Evolutionary conservation across 2,113 vertebrate species (phyloP), one percentile per base, ranked within the genome.

Genomic region (Dinomys branickii): DNA sequence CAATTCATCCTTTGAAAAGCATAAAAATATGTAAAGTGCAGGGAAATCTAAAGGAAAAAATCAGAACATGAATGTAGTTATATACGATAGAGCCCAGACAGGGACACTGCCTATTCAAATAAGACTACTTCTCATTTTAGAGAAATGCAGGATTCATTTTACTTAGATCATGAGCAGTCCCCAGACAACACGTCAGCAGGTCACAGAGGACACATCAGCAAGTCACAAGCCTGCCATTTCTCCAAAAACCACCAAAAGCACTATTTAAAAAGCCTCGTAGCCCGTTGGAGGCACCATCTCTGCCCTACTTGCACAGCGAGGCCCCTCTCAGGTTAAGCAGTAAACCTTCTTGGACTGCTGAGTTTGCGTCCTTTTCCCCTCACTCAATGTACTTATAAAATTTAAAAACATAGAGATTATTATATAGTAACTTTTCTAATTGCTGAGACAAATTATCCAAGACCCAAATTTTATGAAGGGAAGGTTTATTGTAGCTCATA

Each of bases 1-100:
- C 20, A 77, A 38, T 4, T 88, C 11, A 4, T 75, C n/a, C 3
- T 82, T 90, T 88, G 11, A 33, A 87, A 94, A 90, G 63, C 17
- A 58, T 67, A 78, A 82, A 38, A 47, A 69, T 88, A 92, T 61
- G 47, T 16, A 81, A 94, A 59, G 17, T 82, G 0, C 11, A 83
- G 20, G 19, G 90, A 94, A 75, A 87, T 88, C 9, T 85, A 88
- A 88, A 77, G n/a, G 61, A 47, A 77, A 89, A 30, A 94, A 67
- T 41, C 81, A 58, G 20, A 44, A 50, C 10, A 81, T 52, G 80
- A 93, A 44, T 58, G 56, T 63, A 81, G 56, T 87, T 78, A 78
- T 75, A 75, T 44, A 26, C 26, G n/a, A 44, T 11, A 38, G 67
- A 73, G 22, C 22, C 69, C 71, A 44, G 71, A 22, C 22, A 44